These are phyloP conservation scores for Ammodytes dubius DNA, from an alignment of 2,113 vertebrate genomes.

Conservation along the genomic window DNA sequence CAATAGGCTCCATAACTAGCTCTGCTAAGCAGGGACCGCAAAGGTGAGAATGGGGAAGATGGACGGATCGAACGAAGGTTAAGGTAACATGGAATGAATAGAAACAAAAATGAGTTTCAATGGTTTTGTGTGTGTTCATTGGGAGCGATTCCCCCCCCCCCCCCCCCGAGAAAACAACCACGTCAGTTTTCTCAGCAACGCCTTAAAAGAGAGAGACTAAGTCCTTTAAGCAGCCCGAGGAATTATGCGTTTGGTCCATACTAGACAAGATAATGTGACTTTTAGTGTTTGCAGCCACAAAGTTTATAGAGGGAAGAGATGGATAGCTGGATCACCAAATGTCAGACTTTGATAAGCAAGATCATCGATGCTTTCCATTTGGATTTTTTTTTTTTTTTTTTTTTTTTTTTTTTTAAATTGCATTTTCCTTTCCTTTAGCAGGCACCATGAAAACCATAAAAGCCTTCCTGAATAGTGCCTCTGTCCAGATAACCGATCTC, in stretches of 20 bases:
- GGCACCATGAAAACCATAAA: background rate
- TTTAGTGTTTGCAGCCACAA: background rate
- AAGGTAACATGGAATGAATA: background rate
- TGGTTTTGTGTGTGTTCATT: background rate
- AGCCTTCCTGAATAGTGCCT: background rate
- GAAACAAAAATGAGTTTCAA: constrained; percentile 1
- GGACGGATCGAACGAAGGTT: constrained; percentile 16
- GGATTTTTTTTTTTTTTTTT: too few species aligned
- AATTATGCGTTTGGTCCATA: constrained; percentile 11
- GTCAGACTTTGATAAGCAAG: background rate
- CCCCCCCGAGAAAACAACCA: background rate
- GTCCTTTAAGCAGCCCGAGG: background rate
- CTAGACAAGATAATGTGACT: background rate
- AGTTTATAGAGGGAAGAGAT: background rate
- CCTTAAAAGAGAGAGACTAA: background rate
- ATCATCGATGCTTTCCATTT: background rate
- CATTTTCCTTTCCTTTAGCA: background rate
- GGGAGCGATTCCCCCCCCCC: too few species aligned
- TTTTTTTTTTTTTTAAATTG: too few species aligned
- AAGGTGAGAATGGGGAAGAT: constrained; percentile 9
- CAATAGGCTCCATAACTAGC: constrained; percentile 71
- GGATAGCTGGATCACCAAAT: background rate
- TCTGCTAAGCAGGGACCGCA: constrained; percentile 20
- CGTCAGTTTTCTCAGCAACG: background rate
- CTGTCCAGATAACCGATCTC: background rate